Evolutionary conservation across 1,140 invertebrate species (phyloP).

Genomic region (Drosophila triauraria): DNA sequence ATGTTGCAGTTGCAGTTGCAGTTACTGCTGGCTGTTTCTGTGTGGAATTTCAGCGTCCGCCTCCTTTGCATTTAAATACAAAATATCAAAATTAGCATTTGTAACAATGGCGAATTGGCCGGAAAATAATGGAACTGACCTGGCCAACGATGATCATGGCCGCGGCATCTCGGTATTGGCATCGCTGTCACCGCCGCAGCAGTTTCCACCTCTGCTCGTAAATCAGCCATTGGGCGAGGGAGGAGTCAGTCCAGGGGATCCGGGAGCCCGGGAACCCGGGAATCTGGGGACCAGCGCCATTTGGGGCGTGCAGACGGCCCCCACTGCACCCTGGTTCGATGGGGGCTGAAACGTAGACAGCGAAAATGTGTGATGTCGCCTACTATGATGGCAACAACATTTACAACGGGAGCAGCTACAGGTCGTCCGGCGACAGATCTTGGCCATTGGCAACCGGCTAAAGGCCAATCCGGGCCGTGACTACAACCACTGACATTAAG

Average conservation of each 20-base stretch:
- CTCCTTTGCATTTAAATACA: slow-evolving; percentile 76
- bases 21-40: slow-evolving; percentile 26
- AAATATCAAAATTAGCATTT: slow-evolving; percentile 84
- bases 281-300: slow-evolving; percentile 4
- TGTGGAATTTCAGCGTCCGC: slow-evolving; percentile 38
- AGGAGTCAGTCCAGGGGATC: not conserved
- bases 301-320: slow-evolving; percentile 44
- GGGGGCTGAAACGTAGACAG: slow-evolving; percentile 12
- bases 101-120: slow-evolving; percentile 83
- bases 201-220: slow-evolving; percentile 50
- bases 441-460: slow-evolving; percentile 55
- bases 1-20: slow-evolving; percentile 27
- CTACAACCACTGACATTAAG: slow-evolving; percentile 57
- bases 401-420: slow-evolving; percentile 77
- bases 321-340: slow-evolving; percentile 34
- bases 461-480: slow-evolving; percentile 75
- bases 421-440: slow-evolving; percentile 53
- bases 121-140: slow-evolving; percentile 81
- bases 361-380: slow-evolving; percentile 75
- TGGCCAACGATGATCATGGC: slow-evolving; percentile 73
- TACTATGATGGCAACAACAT: slow-evolving; percentile 70
- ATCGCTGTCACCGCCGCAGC: slow-evolving; percentile 22
- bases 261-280: not conserved
- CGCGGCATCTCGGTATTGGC: slow-evolving; percentile 45
- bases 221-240: slow-evolving; percentile 56